These are phyloP conservation scores for Cephus sareptanus DNA, from an alignment of 2,888 invertebrate species.

Conservation along the genomic window DNA sequence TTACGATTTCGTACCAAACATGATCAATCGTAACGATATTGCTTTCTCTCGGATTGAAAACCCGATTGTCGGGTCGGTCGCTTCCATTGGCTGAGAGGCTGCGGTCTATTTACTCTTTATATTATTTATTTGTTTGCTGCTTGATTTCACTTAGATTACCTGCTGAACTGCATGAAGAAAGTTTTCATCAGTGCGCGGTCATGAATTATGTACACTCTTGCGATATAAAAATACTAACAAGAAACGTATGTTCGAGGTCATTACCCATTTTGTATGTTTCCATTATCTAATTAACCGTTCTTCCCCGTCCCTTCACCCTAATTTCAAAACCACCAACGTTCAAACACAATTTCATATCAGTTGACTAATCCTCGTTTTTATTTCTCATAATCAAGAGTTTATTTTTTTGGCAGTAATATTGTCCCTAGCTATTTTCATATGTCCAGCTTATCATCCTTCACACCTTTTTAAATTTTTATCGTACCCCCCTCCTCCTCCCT, in stretches of 20 bases:
- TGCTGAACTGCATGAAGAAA: slow-evolving; percentile 29
- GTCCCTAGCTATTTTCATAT: slow-evolving; percentile 58
- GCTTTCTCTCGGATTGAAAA: no score
- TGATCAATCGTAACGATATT: no score
- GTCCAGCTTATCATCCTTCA: slow-evolving; percentile 35
- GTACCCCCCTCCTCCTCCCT: slow-evolving; percentile 11
- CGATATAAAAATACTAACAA: slow-evolving; percentile 63
- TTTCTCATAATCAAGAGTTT: slow-evolving; percentile 47
- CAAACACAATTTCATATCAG: slow-evolving; percentile 30
- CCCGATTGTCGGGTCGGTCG: no score
- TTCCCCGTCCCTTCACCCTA: slow-evolving; percentile 10
- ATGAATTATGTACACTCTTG: slow-evolving; percentile 49
- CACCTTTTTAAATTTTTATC: background rate
- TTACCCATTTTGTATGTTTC: slow-evolving; percentile 37
- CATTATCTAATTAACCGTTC: slow-evolving; percentile 28
- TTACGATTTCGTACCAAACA: no score
- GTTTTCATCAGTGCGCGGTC: slow-evolving; percentile 22
- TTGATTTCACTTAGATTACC: no score
- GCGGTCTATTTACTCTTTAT: no score
- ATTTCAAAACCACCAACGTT: no score
- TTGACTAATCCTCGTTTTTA: slow-evolving; percentile 44
- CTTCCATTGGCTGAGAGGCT: no score
- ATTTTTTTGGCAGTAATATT: slow-evolving; percentile 65
- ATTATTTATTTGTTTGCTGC: no score
- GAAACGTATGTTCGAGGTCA: slow-evolving; percentile 46